These are phyloP conservation scores for Tridacna gigas DNA, from an alignment of 2,888 invertebrate genomes.

Conservation along the genomic window DNA sequence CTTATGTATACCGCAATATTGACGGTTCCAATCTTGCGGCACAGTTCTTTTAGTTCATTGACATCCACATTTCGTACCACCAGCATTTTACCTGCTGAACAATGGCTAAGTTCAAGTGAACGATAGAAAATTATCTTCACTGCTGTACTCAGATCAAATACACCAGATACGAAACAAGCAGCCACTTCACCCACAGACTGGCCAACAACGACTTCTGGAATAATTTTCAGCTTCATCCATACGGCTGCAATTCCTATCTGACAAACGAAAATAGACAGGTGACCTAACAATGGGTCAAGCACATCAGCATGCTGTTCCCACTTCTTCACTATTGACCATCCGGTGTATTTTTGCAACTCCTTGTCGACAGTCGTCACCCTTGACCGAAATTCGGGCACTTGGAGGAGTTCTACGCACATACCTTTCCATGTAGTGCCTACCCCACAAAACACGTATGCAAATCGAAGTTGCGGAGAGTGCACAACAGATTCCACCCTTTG, in stretches of 20 bases:
- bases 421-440: slow-evolving; percentile 59
- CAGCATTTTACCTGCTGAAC: slow-evolving; percentile 61
- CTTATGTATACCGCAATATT: slow-evolving; percentile 66
- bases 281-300: slow-evolving; percentile 57
- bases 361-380: slow-evolving; percentile 37
- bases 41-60: slow-evolving; percentile 34
- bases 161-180: slow-evolving; percentile 62
- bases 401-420: slow-evolving; percentile 46
- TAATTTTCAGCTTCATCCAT: slow-evolving; percentile 56
- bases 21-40: slow-evolving; percentile 24
- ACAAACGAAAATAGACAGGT: slow-evolving; percentile 66
- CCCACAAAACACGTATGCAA: slow-evolving; percentile 73
- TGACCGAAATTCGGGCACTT: slow-evolving; percentile 26
- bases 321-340: slow-evolving; percentile 25
- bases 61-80: slow-evolving; percentile 47
- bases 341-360: slow-evolving; percentile 13
- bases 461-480: background rate
- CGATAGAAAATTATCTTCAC: slow-evolving; percentile 63
- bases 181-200: slow-evolving; percentile 72
- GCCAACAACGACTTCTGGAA: slow-evolving; percentile 59
- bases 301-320: background rate
- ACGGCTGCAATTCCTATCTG: slow-evolving; percentile 59
- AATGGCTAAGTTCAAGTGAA: slow-evolving; percentile 37
- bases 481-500: too few relatives aligned
- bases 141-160: slow-evolving; percentile 52